phyloP scores from a whole-genome alignment of 2,888 invertebrate genomes.

The Bibio marci region DNA sequence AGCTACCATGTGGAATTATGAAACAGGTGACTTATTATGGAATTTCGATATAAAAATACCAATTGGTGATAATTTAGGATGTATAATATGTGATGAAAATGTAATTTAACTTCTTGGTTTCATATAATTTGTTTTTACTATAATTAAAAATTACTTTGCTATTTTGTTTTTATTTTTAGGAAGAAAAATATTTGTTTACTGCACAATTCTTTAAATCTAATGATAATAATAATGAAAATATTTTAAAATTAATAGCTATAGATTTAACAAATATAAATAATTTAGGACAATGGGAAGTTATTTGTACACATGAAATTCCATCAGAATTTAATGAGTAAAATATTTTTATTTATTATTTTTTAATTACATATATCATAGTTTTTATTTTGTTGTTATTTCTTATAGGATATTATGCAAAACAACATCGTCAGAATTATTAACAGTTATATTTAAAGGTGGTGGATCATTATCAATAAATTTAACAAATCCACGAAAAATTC shows the following conservation, averaged over 20 bases:
- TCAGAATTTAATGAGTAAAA: background rate
- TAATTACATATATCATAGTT: too few species aligned
- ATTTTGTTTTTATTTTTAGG: background rate
- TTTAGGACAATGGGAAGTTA: background rate
- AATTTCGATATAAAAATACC: slow-evolving; percentile 1
- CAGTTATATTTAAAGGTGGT: slow-evolving; percentile 1
- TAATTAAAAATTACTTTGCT: too few species aligned
- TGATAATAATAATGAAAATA: slow-evolving; percentile 1
- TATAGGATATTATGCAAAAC: background rate
- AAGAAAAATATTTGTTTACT: slow-evolving; percentile 3
- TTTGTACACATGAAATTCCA: slow-evolving; percentile 2
- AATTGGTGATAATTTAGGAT: slow-evolving; percentile 2
- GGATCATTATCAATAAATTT: background rate
- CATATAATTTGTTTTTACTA: too few species aligned
- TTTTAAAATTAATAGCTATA: background rate
- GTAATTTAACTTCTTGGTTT: too few species aligned
- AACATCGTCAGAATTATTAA: slow-evolving; percentile 2
- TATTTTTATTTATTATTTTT: too few species aligned
- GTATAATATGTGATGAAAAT: too few species aligned
- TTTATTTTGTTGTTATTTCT: too few species aligned
- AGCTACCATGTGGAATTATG: slow-evolving; percentile 4
- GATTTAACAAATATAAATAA: slow-evolving; percentile 1
- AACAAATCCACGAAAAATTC: background rate
- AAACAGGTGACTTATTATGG: slow-evolving; percentile 4
- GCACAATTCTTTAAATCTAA: background rate